Base-by-base conservation (phyloP, 2,113 vertebrate species). In the Corapipo altera region DNA sequence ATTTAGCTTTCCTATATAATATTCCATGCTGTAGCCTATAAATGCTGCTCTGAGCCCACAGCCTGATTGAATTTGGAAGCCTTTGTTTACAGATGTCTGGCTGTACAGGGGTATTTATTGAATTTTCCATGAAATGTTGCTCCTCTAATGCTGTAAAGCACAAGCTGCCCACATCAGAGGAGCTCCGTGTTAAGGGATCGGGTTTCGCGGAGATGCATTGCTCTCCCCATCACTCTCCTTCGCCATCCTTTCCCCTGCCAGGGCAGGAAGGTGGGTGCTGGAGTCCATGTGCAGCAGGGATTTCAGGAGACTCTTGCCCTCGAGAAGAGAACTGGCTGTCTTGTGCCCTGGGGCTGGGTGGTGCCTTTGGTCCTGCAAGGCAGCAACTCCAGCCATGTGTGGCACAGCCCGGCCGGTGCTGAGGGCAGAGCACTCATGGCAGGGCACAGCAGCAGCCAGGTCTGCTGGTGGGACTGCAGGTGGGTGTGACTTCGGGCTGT, bases 51-150 rank as follows among this genome's bases (percentile, higher is more conserved):
- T 96, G 97, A 97, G 98, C 97, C 98, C 98, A 98, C 98, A 97
- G 98, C 97, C 97, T 98, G 98, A 98, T 98, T 98, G 98, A 98
- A 98, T 98, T 98, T 98, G 98, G 97, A 98, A 98, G 98, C 98
- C 98, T 98, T 98, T 98, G 98, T 98, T 98, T 98, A 98, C 98
- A 98, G 98, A 98, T 98, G 98, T 98, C 98, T 98, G 98, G 98
- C 98, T 98, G 98, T 98, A 98, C 98, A 98, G 98, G 98, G 98
- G 97, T 98, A 98, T 98, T 98, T 98, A 98, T 98, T 98, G 98
- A 98, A 98, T 98, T 98, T 98, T 98, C 98, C 98, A 98, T 98
- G 98, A 98, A 98, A 98, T 98, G 98, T 98, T 98, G 98, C 98
- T 98, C 98, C 98, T 98, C 98, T 98, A 98, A 98, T 98, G 98